Conservation (phyloP, 2,113 vertebrate species). For the Oncorhynchus gorbuscha region DNA sequence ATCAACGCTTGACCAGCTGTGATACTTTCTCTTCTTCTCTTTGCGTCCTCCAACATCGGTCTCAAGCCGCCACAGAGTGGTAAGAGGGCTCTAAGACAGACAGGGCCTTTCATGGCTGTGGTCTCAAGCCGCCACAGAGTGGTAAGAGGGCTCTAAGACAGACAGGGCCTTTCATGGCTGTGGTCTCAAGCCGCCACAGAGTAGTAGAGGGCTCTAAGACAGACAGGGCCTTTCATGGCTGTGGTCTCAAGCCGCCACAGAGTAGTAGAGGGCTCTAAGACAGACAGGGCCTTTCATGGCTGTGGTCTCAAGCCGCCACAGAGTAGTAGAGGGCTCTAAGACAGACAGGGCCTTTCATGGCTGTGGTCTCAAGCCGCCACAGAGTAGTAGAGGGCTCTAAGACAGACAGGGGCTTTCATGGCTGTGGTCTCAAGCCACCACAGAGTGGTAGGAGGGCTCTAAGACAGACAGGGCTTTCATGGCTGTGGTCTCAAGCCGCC, state of each 20-base stretch:
- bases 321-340: constrained; percentile 52
- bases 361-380: neutral
- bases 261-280: constrained; percentile 57
- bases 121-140: constrained; percentile 36
- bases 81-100: constrained; percentile 58
- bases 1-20: constrained; percentile 29
- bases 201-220: constrained; percentile 57
- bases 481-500: constrained; percentile 2
- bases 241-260: neutral
- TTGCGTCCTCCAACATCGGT: no score
- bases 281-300: constrained; percentile 68
- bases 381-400: constrained; percentile 48
- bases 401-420: constrained; percentile 70
- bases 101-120: constrained; percentile 60
- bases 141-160: constrained; percentile 43
- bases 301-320: neutral
- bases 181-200: constrained; percentile 5
- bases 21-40: constrained; percentile 35
- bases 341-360: constrained; percentile 70
- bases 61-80: constrained; percentile 41
- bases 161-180: constrained; percentile 65
- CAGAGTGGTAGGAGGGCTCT: constrained; percentile 48
- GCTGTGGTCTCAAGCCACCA: neutral
- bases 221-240: constrained; percentile 65
- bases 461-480: constrained; percentile 70